Base-by-base conservation (phyloP, 2,797 vertebrate genomes). In the Spea hammondii region DNA sequence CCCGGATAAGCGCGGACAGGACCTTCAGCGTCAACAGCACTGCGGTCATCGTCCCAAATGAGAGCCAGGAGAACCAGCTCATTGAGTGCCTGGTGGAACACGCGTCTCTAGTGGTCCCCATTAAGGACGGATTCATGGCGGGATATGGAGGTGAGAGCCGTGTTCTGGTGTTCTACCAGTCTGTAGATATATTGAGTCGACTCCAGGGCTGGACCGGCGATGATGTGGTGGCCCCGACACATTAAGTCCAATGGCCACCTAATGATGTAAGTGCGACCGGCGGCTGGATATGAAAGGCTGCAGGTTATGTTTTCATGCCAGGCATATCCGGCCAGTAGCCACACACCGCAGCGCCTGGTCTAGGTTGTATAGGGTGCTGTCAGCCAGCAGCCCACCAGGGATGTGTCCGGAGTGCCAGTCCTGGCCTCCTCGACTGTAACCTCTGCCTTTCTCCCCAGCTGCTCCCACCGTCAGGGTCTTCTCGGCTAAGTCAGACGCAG, bases 21-120 rank as follows among this genome's bases (percentile, higher is more conserved):
- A 81, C 79, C 6, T 83, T 8, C 60, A 71, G 9, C 32, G 13
- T 71, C 32, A 72, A 62, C 68, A 83, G 64, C 62, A 10, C 66
- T 4, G 32, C 74, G 47, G 47, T 48, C 17, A 32, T 82, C 46
- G 50, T n/a, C 4, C 54, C 72, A 48, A 9, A 3, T 4, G 14
- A 78, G 44, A 55, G 55, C 7, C 11, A 55, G 8, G 45, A 46
- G 4, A 54, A 65, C 6, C 65, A 50, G 32, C 4, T n/a, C 4
- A 68, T 82, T 17, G 55, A 47, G 6, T 82, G 80, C 59, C 70
- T 48, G 65, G 80, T 82, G 44, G 48, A 74, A 49, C 75, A 82
- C 4, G 50, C n/a, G 5, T 72, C 76, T 46, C 65, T 77, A 6
- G 54, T 49, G 17, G 4, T 4, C 1, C 14, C 75, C 6, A 2